Evolutionary conservation across 2,797 vertebrate genomes (phyloP), one percentile per base, ranked within the genome.

Genomic region (Cossypha dichroa): DNA sequence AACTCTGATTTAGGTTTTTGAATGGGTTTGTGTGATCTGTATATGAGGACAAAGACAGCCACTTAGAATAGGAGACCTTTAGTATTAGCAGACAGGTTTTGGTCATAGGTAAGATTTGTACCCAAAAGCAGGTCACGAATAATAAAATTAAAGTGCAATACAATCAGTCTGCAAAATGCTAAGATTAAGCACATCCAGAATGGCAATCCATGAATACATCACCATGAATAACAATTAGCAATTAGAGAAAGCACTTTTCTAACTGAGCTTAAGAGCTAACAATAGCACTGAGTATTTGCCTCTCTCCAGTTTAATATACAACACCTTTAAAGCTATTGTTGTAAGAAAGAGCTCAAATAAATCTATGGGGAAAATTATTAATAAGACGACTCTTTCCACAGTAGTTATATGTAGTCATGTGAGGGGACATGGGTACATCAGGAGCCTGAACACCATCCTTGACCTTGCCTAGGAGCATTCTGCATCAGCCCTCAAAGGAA

Each of bases 11-110:
- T 54, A 73, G 59, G 25, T 62, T 73, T 91, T 63, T 25, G 34
- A 79, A 63, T 68, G 56, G 26, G 17, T 74, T 73, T 3, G 46
- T 87, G 88, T 93, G 72, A 94, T 88, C 72, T 78, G 34, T 34
- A 41, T n/a, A 43, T 29, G 15, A 68, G 45, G 52, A 48, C 62
- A 88, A 15, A n/a, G 67, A 38, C 43, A 87, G 45, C 33, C 67
- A 59, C n/a, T 66, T 17, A 73, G 74, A 94, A 85, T 8, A 82
- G 1, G 6, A 91, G 52, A 59, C 26, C 15, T 59, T 76, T 34
- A 45, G 41, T 48, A 73, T 38, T 18, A 67, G 62, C 62, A 2
- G 3, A 48, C n/a, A 79, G 17, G n/a, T 63, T 91, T 75, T 45
- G 54, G 51, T 51, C 52, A 26, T 2, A n/a, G 40, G 26, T 59